Base-by-base conservation (phyloP, 2,113 vertebrate genomes). In the Lipotes vexillifer region DNA sequence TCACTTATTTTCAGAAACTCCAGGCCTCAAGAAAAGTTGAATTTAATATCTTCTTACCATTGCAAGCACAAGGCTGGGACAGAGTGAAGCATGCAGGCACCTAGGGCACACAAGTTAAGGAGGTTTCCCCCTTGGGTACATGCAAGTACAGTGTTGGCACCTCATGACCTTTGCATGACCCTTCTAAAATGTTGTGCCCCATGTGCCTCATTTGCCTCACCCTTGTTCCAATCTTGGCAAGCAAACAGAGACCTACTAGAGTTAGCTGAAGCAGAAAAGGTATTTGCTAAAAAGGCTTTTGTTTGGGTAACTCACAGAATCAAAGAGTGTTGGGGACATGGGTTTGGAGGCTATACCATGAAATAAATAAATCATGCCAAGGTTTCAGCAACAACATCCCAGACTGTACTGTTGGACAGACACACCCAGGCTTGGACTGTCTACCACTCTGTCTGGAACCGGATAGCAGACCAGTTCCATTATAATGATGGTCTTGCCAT, bases 191-290 rank as follows among this genome's bases (percentile, higher is more conserved):
- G 18, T 25, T 41, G 25, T 63, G 18, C 49, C 46, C 36, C 20
- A 20, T 0, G 17, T 57, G 9, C 6, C 46, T 88, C 36, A 11
- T 6, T 14, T 61, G 23, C 10, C 52, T 44, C 15, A 80, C 25
- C 8, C 21, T 85, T 57, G 31, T 68, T 5, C 55, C 46, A n/a
- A 44, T 80, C 65, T 81, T 88, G 8, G 59, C 23, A 75, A 63
- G 25, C 23, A 84, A 93, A 82, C 7, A 72, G 57, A 82, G 77
- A n/a, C n/a, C 55, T 90, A 69, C 49, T 29, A 27, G 33, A 93
- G 25, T 27, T 77, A 77, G 81, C 59, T 82, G 74, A 77, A 88
- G 33, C 25, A 81, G 29, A 69, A 86, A 61, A 27, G 2, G 13
- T 61, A 29, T 69, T 69, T 94, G 41, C 66, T 90, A 6, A 72